These are phyloP conservation scores for Tyrophagus putrescentiae DNA, from an alignment of 1,140 invertebrate genomes.

Conservation along the genomic window DNA sequence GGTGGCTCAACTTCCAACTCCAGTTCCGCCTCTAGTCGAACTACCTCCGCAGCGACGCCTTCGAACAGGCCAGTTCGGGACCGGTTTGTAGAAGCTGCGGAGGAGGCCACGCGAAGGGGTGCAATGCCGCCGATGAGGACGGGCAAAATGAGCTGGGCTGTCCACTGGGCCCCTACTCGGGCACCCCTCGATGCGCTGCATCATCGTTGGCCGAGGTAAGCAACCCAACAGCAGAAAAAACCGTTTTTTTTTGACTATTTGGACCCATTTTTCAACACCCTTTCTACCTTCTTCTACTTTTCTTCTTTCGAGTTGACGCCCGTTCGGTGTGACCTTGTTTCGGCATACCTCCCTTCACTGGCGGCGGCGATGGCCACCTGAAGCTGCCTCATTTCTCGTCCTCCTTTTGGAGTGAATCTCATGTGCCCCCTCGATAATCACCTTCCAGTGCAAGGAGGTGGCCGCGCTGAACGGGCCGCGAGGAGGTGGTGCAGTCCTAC, in stretches of 20 bases:
- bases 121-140: slow-evolving; percentile 73
- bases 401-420: slow-evolving; percentile 80
- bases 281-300: neutral
- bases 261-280: neutral
- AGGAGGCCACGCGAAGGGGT: slow-evolving; percentile 70
- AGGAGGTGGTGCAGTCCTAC: slow-evolving; percentile 56
- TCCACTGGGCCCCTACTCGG: slow-evolving; percentile 77
- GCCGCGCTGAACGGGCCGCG: slow-evolving; percentile 71
- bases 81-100: slow-evolving; percentile 65
- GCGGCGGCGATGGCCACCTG: slow-evolving; percentile 70
- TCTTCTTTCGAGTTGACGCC: slow-evolving; percentile 61
- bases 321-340: slow-evolving; percentile 71
- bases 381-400: slow-evolving; percentile 79
- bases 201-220: slow-evolving; percentile 77
- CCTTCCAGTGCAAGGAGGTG: slow-evolving; percentile 75
- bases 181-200: slow-evolving; percentile 69
- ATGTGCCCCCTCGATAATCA: slow-evolving; percentile 82
- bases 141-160: slow-evolving; percentile 91
- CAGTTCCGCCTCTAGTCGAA: too few relatives aligned
- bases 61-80: slow-evolving; percentile 70
- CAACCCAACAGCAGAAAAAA: slow-evolving; percentile 16
- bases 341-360: slow-evolving; percentile 79
- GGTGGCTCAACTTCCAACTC: slow-evolving; percentile 62
- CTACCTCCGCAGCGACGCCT: slow-evolving; percentile 24
- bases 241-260: neutral